phyloP scores from a whole-genome alignment of 2,888 invertebrate species.

The Empis stercorea region DNA sequence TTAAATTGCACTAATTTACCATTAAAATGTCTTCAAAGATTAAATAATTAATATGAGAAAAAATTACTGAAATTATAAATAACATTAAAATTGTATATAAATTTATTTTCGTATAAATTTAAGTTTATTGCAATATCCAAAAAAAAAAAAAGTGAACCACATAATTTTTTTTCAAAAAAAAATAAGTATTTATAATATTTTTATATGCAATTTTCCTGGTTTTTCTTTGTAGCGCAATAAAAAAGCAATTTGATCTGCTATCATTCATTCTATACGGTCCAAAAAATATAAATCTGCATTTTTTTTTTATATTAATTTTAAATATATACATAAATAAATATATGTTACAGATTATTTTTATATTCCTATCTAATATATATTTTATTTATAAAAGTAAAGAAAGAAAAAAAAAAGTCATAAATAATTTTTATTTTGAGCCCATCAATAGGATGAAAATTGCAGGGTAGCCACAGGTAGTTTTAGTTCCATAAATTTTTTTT shows the following conservation, averaged over 20 bases:
- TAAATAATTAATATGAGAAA: too few relatives aligned
- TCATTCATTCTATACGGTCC: slow-evolving; percentile 5
- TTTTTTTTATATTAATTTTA: not conserved
- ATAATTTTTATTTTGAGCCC: not conserved
- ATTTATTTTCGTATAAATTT: too few relatives aligned
- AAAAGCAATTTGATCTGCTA: slow-evolving; percentile 7
- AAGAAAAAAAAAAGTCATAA: not conserved
- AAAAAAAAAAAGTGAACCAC: too few relatives aligned
- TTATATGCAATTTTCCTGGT: too few relatives aligned
- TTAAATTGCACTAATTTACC: too few relatives aligned
- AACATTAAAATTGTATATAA: too few relatives aligned
- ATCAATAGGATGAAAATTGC: slow-evolving; percentile 14
- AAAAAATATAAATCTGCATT: not conserved
- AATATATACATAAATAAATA: not conserved
- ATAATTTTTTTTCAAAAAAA: too few relatives aligned
- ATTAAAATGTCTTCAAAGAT: too few relatives aligned
- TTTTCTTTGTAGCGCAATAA: too few relatives aligned
- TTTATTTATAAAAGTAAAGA: not conserved
- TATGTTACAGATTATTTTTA: not conserved
- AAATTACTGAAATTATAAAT: too few relatives aligned
- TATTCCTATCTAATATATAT: not conserved
- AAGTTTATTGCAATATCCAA: too few relatives aligned
- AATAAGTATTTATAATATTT: too few relatives aligned
- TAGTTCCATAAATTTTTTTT: not conserved
- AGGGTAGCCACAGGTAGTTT: slow-evolving; percentile 16